Percentiles rank a stretch among this genome's conserved stretches.
These are phyloP conservation scores for Gadus macrocephalus DNA, from an alignment of 2,113 vertebrate genomes.

Conservation along the genomic window DNA sequence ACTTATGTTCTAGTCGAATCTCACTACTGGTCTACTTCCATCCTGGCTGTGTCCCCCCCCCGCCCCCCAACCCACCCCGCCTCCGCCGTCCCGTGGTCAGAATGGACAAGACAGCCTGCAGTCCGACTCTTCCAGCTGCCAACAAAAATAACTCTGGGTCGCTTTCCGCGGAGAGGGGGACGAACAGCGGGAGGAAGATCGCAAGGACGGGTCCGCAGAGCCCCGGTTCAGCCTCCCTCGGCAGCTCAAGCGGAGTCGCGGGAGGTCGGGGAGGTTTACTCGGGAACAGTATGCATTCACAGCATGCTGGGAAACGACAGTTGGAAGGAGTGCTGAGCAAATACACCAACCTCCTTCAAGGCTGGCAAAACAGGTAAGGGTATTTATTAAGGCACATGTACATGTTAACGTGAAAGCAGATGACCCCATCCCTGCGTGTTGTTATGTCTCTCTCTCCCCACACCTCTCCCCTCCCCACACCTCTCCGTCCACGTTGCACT, in stretches of 20 bases:
- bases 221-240: conserved; percentile 71
- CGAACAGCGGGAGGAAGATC: conserved; percentile 59
- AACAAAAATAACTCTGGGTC: conserved; percentile 43
- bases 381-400: neutral
- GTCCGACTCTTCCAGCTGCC: conserved; percentile 55
- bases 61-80: conserved; percentile 5
- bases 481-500: conserved; percentile 65
- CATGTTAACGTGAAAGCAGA: neutral
- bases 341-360: conserved; percentile 96
- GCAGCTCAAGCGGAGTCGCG: conserved; percentile 66
- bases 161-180: conserved; percentile 52
- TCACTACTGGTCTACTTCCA: conserved; percentile 13
- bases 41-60: conserved; percentile 17
- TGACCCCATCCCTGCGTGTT: neutral
- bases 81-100: conserved; percentile 54
- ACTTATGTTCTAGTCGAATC: too few species aligned
- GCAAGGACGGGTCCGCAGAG: conserved; percentile 70
- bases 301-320: conserved; percentile 63
- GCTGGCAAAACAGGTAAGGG: conserved; percentile 95
- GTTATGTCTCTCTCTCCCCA: too few species aligned
- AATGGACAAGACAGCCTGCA: conserved; percentile 66
- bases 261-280: conserved; percentile 53
- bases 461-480: too few species aligned
- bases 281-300: conserved; percentile 65
- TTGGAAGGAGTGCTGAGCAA: conserved; percentile 92